Evolutionary conservation across 2,888 invertebrate genomes (phyloP).

Genomic region (Acronicta psi): DNA sequence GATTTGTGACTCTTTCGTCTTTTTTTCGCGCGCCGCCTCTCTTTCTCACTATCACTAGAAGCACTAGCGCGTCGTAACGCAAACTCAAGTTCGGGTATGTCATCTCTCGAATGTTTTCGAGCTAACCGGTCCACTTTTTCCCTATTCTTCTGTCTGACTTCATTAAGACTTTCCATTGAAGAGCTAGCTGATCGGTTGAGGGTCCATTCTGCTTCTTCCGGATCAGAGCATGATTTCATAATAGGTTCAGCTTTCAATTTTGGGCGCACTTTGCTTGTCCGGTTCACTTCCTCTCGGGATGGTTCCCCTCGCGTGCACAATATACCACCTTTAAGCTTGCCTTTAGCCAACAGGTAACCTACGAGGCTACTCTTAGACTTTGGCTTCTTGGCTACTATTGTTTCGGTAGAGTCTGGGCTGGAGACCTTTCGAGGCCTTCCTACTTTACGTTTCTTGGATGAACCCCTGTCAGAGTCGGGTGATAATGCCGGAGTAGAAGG

Average conservation of each 20-base stretch:
- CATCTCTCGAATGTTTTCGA: conserved; percentile 84
- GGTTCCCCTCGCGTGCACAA: conserved; percentile 87
- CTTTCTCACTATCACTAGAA: conserved; percentile 85
- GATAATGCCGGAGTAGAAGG: conserved; percentile 83
- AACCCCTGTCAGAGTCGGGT: conserved; percentile 85
- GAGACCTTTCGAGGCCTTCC: conserved; percentile 93
- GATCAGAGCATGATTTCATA: conserved; percentile 89
- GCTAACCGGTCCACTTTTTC: conserved; percentile 84
- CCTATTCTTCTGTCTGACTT: conserved; percentile 84
- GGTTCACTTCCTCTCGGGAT: conserved; percentile 81
- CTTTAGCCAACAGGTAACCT: conserved; percentile 91
- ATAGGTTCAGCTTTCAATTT: conserved; percentile 93
- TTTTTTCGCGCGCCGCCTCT: conserved; percentile 80
- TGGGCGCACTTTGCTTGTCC: conserved; percentile 91
- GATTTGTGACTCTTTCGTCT: conserved; percentile 82
- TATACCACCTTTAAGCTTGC: conserved; percentile 88
- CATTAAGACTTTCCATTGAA: conserved; percentile 87
- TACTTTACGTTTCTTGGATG: conserved; percentile 94
- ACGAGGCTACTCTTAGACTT: conserved; percentile 91
- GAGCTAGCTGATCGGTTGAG: conserved; percentile 86
- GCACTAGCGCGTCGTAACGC: conserved; percentile 81
- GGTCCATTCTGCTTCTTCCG: conserved; percentile 84
- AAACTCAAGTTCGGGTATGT: conserved; percentile 81
- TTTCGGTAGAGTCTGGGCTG: conserved; percentile 91
- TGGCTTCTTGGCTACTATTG: conserved; percentile 94